Base-by-base conservation (phyloP, 2,797 vertebrate genomes). In the Capromys pilorides region DNA sequence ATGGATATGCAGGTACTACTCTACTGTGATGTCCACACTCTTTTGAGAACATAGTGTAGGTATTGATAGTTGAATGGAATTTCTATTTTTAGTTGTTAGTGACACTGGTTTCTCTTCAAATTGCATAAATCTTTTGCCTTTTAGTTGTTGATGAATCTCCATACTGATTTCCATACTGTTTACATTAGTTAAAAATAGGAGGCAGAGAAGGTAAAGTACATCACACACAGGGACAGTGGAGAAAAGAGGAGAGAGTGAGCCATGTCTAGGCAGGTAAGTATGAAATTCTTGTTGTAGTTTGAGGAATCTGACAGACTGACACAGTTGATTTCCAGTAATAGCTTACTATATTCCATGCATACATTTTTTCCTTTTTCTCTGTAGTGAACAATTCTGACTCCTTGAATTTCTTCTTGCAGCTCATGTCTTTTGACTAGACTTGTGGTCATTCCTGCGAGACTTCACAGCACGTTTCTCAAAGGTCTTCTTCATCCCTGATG, bases 401-500 rank as follows among this genome's bases (percentile, higher is more conserved):
- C 64, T 90, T 86, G 21, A 57, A 77, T 92, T 96, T 96, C 62
- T 96, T 94, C 75, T 90, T 88, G 39, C 93, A 97, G 95, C 85
- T 95, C 82, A 41, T 77, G 66, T 67, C 88, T 96, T 96, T 96
- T 94, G 94, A 41, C 62, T 93, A 97, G 81, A 91, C 86, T 45
- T 96, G 0, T 85, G 91, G 31, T 79, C 67, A 82, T 80, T 94
- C 51, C 91, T 0, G n/a, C n/a, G 95, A 96, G 88, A 88, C 86
- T 67, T 84, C 73, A 79, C 22, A 96, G 90, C 89, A 86, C 5
- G 0, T 73, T 96, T 89, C 51, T 91, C n/a, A 82, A 57, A 94
- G 51, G 45, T 93, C 89, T 97, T 95, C 96, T 64, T 95, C 85
- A 39, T 80, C 87, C 78, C n/a, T 91, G 67, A 41, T n/a, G 95